Evolutionary conservation across 2,113 vertebrate species (phyloP).

Genomic region (Phrynosoma platyrhinos): DNA sequence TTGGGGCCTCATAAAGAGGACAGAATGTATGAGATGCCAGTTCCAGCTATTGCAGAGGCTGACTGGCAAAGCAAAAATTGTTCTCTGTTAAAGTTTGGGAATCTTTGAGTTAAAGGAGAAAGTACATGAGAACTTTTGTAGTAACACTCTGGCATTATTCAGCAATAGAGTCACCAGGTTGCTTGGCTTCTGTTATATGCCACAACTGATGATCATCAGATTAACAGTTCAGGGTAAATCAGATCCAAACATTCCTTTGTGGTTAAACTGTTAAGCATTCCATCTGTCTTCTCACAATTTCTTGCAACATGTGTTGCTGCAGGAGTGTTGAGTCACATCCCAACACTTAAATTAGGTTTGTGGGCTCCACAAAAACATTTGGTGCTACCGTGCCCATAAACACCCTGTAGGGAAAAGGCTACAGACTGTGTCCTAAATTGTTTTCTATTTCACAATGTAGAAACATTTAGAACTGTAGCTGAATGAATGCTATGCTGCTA

Average conservation of each 20-base stretch:
- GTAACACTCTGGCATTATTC: constrained; percentile 62
- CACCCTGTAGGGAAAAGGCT: constrained; percentile 69
- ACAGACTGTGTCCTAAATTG: constrained; percentile 49
- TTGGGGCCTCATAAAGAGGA: neutral
- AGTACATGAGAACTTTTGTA: constrained; percentile 40
- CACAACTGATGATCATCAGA: constrained; percentile 76
- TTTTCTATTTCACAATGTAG: constrained; percentile 55
- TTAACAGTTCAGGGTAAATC: constrained; percentile 75
- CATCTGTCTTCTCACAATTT: constrained; percentile 65
- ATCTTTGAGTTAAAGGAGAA: constrained; percentile 17
- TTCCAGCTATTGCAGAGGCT: neutral
- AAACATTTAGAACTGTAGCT: neutral
- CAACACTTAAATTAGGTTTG: constrained; percentile 75
- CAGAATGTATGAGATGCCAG: neutral
- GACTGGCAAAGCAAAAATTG: neutral
- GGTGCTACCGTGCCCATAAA: constrained; percentile 75
- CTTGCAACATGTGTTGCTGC: constrained; percentile 65
- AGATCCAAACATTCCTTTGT: constrained; percentile 77
- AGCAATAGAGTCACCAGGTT: constrained; percentile 67
- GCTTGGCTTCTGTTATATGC: constrained; percentile 63
- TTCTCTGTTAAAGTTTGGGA: constrained; percentile 16
- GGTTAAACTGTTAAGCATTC: constrained; percentile 75
- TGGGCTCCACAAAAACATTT: constrained; percentile 74
- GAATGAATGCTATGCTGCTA: constrained; percentile 39
- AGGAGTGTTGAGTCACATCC: constrained; percentile 65